Percentiles rank a stretch among this genome's conserved stretches.
Evolutionary conservation across 2,797 vertebrate genomes (phyloP).

Genomic region (Sarcophilus harrisii): DNA sequence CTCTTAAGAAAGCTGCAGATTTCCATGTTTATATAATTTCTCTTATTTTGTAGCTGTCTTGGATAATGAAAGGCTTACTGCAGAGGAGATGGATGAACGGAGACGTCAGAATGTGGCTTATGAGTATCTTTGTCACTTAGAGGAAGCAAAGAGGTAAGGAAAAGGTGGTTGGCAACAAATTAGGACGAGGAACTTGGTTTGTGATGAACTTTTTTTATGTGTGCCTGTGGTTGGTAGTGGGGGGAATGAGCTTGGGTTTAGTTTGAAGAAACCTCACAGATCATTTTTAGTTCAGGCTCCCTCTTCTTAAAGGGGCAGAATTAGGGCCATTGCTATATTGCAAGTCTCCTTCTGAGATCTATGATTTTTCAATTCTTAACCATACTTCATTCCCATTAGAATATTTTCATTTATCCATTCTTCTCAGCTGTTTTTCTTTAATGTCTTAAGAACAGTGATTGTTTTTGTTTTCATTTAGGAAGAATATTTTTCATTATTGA

Average conservation of each 20-base stretch:
- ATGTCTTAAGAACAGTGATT: slow-evolving; percentile 24
- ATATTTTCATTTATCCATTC: too few species aligned
- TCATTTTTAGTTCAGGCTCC: neutral
- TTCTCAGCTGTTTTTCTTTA: neutral
- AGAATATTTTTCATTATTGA: slow-evolving; percentile 3
- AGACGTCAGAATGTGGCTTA: slow-evolving; percentile 98
- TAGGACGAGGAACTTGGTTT: neutral
- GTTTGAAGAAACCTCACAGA: neutral
- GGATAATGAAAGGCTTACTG: slow-evolving; percentile 98
- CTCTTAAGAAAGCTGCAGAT: neutral
- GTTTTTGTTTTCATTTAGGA: neutral
- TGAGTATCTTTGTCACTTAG: slow-evolving; percentile 97
- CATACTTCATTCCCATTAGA: neutral
- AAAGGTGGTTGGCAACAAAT: neutral
- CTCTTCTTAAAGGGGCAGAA: neutral
- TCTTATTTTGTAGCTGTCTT: slow-evolving; percentile 90
- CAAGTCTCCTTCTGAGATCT: neutral
- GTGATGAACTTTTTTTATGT: neutral
- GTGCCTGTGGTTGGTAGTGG: neutral
- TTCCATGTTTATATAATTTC: slow-evolving; percentile 38
- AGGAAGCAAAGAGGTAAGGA: slow-evolving; percentile 96
- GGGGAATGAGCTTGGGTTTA: neutral
- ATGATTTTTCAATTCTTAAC: neutral
- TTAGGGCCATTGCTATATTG: neutral
- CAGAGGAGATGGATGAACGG: slow-evolving; percentile 98